Percentiles rank a stretch among this genome's conserved stretches.
Conservation (phyloP, 1,140 invertebrate species). For the Philotrypesis tridentata region DNA sequence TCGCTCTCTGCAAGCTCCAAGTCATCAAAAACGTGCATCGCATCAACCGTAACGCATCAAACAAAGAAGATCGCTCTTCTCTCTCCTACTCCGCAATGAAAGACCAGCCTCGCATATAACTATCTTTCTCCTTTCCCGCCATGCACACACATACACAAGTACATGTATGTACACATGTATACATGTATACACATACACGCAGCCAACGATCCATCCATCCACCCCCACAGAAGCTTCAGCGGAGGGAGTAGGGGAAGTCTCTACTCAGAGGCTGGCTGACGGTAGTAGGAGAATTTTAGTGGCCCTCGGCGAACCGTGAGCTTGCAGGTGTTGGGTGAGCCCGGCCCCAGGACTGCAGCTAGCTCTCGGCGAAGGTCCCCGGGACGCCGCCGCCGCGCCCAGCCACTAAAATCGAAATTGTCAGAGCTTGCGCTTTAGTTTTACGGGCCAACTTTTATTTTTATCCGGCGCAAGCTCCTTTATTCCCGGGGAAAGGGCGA, state of each 20-base stretch:
- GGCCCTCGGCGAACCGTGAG: conserved; percentile 48
- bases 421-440: conserved; percentile 56
- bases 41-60: not conserved
- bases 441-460: conserved; percentile 37
- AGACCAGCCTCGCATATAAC: not conserved
- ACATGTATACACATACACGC: no score
- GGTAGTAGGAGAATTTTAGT: conserved; percentile 54
- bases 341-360: not conserved
- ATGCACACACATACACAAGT: not conserved
- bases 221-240: not conserved
- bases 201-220: not conserved
- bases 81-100: not conserved
- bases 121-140: not conserved
- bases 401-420: conserved; percentile 62
- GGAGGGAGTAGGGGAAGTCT: not conserved
- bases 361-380: not conserved
- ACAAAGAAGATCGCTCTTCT: not conserved
- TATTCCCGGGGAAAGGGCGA: conserved; percentile 15
- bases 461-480: conserved; percentile 1
- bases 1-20: no score
- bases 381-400: conserved; percentile 21
- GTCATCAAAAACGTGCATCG: not conserved
- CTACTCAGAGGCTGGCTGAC: not conserved
- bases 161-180: no score
- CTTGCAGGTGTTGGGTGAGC: conserved; percentile 2